phyloP scores from a whole-genome alignment of 2,797 vertebrate species.

The Chrysolophus pictus region DNA sequence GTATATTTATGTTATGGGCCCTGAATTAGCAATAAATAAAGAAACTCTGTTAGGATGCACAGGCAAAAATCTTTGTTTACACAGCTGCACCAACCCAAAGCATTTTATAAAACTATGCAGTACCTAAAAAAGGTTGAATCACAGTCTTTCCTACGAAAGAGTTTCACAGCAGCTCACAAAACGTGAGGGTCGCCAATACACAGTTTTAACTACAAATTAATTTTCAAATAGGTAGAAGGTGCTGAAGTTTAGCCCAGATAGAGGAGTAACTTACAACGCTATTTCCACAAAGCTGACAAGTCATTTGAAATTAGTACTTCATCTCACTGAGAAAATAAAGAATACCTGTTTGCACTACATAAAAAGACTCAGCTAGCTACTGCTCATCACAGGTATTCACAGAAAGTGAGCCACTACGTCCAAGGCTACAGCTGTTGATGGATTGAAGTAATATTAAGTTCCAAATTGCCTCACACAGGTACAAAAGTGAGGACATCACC shows the following conservation, averaged over 20 bases:
- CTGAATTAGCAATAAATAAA: constrained; percentile 59
- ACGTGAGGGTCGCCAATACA: background rate
- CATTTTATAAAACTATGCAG: background rate
- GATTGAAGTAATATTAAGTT: background rate
- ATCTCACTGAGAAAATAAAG: background rate
- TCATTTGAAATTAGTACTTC: background rate
- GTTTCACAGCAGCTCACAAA: background rate
- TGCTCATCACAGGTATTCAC: background rate
- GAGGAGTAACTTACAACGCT: background rate
- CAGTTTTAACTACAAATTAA: background rate
- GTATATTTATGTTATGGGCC: constrained; percentile 45
- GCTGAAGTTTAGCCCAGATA: background rate
- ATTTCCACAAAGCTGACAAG: background rate
- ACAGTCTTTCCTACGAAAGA: constrained; percentile 8
- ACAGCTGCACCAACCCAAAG: constrained; percentile 51
- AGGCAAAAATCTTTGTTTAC: constrained; percentile 43
- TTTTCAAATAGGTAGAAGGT: background rate
- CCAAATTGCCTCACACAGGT: background rate
- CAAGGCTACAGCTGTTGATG: background rate
- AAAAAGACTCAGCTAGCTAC: background rate
- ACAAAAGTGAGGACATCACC: background rate
- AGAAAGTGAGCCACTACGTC: background rate
- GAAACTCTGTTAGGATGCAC: constrained; percentile 58
- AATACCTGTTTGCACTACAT: background rate
- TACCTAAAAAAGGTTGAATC: constrained; percentile 28